Percentiles rank a stretch among this genome's conserved stretches.
phyloP scores from a whole-genome alignment of 2,797 vertebrate species.

The Sebastes umbrosus region DNA sequence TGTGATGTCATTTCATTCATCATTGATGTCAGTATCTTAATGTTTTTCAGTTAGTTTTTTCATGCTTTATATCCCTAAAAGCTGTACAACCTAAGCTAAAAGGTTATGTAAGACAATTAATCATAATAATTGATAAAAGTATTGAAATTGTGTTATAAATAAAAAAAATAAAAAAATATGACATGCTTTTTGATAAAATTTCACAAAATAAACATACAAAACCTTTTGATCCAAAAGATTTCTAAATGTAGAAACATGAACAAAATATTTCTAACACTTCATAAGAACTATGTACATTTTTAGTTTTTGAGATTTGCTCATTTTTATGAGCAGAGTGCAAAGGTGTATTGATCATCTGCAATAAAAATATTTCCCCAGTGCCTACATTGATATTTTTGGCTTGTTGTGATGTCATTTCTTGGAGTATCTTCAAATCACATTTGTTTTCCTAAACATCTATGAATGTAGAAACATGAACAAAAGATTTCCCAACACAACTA shows the following conservation, averaged over 20 bases:
- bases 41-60: neutral
- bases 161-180: neutral
- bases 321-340: neutral
- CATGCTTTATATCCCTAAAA: neutral
- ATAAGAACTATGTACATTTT: neutral
- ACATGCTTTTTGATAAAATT: accelerated
- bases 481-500: too few relatives aligned
- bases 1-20: neutral
- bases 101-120: neutral
- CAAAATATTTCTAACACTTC: neutral
- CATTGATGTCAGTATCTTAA: too few relatives aligned
- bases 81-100: neutral
- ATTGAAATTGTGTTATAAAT: neutral
- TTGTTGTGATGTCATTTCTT: too few relatives aligned
- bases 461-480: too few relatives aligned
- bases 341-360: neutral
- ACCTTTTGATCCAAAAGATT: too few relatives aligned
- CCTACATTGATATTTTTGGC: too few relatives aligned
- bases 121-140: neutral
- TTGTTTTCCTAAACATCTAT: accelerated
- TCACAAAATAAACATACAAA: neutral
- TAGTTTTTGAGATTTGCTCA: neutral
- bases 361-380: accelerated
- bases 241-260: too few relatives aligned
- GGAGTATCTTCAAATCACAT: too few relatives aligned